These are phyloP conservation scores for Antigone vipio DNA, from an alignment of 2,113 vertebrate species.

Conservation along the genomic window DNA sequence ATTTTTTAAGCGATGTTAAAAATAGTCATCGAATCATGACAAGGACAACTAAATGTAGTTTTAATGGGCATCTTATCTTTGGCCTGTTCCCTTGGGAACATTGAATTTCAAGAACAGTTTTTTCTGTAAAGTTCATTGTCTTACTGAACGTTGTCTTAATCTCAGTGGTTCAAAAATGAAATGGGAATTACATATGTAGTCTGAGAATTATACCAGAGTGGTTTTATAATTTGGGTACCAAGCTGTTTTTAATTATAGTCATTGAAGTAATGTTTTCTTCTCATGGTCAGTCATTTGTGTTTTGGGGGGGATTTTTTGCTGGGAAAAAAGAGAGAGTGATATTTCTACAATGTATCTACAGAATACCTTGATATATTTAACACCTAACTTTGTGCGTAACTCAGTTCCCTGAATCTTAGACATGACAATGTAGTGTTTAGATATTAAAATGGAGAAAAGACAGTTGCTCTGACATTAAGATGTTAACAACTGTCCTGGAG, in stretches of 20 bases:
- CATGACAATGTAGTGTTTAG: background rate
- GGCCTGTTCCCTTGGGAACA: background rate
- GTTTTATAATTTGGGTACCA: conserved; percentile 22
- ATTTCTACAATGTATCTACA: background rate
- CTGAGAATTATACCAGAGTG: conserved; percentile 3
- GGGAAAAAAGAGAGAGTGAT: background rate
- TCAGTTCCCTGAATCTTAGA: background rate
- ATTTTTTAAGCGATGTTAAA: background rate
- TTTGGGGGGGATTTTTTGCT: background rate
- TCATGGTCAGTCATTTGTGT: conserved; percentile 17
- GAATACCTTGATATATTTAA: conserved; percentile 25
- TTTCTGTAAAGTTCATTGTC: conserved; percentile 43
- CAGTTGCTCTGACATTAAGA: background rate
- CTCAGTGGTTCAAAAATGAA: background rate
- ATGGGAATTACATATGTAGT: conserved; percentile 28
- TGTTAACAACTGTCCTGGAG: background rate
- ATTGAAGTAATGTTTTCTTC: conserved; percentile 32
- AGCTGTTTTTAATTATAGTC: conserved; percentile 24
- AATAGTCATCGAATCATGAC: background rate
- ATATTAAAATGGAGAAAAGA: background rate
- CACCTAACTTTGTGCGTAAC: background rate
- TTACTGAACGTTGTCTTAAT: conserved; percentile 4
- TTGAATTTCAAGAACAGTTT: conserved; percentile 36
- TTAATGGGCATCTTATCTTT: conserved; percentile 12
- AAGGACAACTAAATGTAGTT: background rate